Evolutionary conservation across 2,797 vertebrate genomes (phyloP).

Genomic region (Anabas testudineus): DNA sequence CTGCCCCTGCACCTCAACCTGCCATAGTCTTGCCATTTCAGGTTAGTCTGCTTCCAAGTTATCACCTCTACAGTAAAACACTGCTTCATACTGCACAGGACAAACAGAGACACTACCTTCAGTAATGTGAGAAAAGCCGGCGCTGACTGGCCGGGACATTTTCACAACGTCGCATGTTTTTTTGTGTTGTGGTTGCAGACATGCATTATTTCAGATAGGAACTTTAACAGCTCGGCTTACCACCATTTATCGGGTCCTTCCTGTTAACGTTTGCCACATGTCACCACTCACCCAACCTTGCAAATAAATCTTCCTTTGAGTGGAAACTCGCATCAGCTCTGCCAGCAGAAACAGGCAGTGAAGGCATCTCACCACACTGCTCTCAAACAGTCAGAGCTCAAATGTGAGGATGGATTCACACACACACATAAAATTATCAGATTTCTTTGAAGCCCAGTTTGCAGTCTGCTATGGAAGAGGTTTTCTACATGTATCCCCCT

Average conservation of each 20-base stretch:
- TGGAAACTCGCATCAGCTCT: slow-evolving; percentile 48
- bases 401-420: slow-evolving; percentile 52
- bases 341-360: slow-evolving; percentile 34
- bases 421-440: slow-evolving; percentile 25
- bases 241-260: background rate
- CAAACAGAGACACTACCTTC: slow-evolving; percentile 2
- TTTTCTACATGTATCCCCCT: background rate
- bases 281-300: slow-evolving; percentile 38
- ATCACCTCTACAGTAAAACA: slow-evolving; percentile 41
- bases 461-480: slow-evolving; percentile 1
- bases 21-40: slow-evolving; percentile 66
- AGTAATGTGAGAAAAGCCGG: slow-evolving; percentile 18
- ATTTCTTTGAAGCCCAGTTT: slow-evolving; percentile 10
- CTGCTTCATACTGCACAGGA: background rate
- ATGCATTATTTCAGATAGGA: slow-evolving; percentile 24
- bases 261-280: slow-evolving; percentile 35
- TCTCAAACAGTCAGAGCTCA: slow-evolving; percentile 27
- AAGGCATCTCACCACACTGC: slow-evolving; percentile 22
- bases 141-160: slow-evolving; percentile 34
- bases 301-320: slow-evolving; percentile 47
- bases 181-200: slow-evolving; percentile 28
- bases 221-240: no score
- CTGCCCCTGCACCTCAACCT: slow-evolving; percentile 37
- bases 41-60: slow-evolving; percentile 28
- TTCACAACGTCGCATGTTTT: slow-evolving; percentile 26